These are phyloP conservation scores for Amphilophus citrinellus DNA, from an alignment of 2,113 vertebrate genomes.

Conservation along the genomic window DNA sequence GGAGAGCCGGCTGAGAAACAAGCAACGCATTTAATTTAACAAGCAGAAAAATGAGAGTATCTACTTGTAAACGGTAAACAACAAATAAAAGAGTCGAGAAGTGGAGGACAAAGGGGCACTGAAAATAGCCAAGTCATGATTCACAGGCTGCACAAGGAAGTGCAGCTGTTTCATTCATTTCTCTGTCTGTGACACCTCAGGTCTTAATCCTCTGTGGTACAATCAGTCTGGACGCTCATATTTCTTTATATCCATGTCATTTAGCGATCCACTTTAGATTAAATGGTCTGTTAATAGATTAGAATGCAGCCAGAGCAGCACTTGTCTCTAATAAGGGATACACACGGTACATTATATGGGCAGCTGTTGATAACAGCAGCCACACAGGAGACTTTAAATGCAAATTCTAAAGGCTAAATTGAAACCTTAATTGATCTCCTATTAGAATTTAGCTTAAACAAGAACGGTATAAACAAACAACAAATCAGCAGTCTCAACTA, in stretches of 20 bases:
- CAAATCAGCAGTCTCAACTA: background rate
- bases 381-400: background rate
- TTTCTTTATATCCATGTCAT: constrained; percentile 22
- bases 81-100: constrained; percentile 3
- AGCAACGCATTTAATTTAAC: constrained; percentile 18
- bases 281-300: constrained; percentile 20
- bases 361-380: background rate
- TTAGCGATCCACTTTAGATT: constrained; percentile 14
- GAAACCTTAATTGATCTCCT: background rate
- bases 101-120: background rate
- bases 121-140: constrained; percentile 8
- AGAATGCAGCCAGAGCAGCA: background rate
- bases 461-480: background rate
- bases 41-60: constrained; percentile 12
- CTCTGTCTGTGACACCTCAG: constrained; percentile 7
- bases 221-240: constrained; percentile 23
- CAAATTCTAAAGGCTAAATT: background rate
- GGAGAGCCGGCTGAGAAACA: background rate
- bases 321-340: background rate
- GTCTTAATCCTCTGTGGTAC: constrained; percentile 16
- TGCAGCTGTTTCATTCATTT: constrained; percentile 6
- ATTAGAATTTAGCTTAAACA: background rate
- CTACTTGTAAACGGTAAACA: constrained; percentile 14
- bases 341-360: background rate
- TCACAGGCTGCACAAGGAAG: constrained; percentile 3